Evolutionary conservation across 2,113 vertebrate species (phyloP).

Genomic region (Elachura formosa): DNA sequence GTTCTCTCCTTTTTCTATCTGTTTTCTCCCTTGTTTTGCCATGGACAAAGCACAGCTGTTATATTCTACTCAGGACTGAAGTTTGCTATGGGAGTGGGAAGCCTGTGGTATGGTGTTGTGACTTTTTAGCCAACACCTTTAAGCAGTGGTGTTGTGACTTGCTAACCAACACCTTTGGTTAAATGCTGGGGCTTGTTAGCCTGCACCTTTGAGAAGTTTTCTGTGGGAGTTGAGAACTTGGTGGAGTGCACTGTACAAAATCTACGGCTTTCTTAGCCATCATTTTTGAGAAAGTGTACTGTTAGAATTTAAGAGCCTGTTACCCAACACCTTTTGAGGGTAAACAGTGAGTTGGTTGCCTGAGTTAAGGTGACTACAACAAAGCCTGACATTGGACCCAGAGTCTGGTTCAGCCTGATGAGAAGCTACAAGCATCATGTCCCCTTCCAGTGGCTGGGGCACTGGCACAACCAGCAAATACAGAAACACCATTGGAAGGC

Average conservation of each 20-base stretch:
- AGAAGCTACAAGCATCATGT: not conserved
- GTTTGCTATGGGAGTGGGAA: not conserved
- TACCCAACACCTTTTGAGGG: not conserved
- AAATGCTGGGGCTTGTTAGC: too few relatives aligned
- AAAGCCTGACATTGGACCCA: not conserved
- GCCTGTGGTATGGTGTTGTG: not conserved
- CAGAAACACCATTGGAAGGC: not conserved
- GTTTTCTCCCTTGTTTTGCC: not conserved
- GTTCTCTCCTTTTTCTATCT: not conserved
- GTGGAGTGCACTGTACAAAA: not conserved
- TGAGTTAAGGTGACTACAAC: fast-evolving
- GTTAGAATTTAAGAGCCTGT: not conserved
- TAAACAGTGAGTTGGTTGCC: not conserved
- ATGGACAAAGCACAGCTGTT: not conserved
- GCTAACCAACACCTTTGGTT: not conserved
- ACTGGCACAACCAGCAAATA: not conserved
- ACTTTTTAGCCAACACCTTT: not conserved
- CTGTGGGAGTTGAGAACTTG: not conserved
- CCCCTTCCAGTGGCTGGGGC: too few relatives aligned
- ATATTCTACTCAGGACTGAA: not conserved
- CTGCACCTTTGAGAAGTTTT: not conserved
- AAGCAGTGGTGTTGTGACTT: not conserved
- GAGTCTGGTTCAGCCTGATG: fast-evolving
- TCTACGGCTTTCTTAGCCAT: not conserved
- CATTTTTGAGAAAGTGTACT: not conserved